A percentile compares a stretch with the other conserved stretches of the same genome.
Evolutionary conservation across 53 echinoderm and acorn worm species (phyloP).

Genomic region (Actinopyga echinites): DNA sequence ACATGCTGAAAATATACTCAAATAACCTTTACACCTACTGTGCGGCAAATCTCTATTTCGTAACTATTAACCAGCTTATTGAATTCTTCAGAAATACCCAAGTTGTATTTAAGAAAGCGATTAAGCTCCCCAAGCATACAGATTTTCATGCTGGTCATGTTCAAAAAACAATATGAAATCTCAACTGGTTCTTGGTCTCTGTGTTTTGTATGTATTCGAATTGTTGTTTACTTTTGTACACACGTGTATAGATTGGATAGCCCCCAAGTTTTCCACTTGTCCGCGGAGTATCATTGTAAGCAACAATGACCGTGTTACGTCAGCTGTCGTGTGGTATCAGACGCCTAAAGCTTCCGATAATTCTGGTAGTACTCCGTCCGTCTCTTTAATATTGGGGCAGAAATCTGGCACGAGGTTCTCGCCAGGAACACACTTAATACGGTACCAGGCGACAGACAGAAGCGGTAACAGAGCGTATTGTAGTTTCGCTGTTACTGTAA

Average conservation of each 20-base stretch:
- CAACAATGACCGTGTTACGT: conserved; percentile 43
- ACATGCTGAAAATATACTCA: too few species aligned
- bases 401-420: conserved; percentile 25
- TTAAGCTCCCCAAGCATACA: too few species aligned
- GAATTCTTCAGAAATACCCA: too few species aligned
- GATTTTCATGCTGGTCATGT: too few species aligned
- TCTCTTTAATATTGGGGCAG: not conserved
- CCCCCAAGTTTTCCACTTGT: conserved; percentile 57
- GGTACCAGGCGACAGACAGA: conserved; percentile 52
- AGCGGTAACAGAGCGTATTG: conserved; percentile 61
- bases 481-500: conserved; percentile 54
- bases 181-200: too few species aligned
- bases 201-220: too few species aligned
- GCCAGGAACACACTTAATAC: conserved; percentile 48
- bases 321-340: conserved; percentile 37
- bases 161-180: too few species aligned
- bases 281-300: conserved; percentile 40
- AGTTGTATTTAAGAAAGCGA: too few species aligned
- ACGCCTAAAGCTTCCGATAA: conserved; percentile 50
- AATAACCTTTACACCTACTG: too few species aligned
- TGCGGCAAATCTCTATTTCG: too few species aligned
- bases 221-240: not conserved
- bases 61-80: too few species aligned
- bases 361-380: not conserved
- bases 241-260: conserved; percentile 49